Base-by-base conservation (phyloP, 2,113 vertebrate species). In the Pterophyllum scalare region DNA sequence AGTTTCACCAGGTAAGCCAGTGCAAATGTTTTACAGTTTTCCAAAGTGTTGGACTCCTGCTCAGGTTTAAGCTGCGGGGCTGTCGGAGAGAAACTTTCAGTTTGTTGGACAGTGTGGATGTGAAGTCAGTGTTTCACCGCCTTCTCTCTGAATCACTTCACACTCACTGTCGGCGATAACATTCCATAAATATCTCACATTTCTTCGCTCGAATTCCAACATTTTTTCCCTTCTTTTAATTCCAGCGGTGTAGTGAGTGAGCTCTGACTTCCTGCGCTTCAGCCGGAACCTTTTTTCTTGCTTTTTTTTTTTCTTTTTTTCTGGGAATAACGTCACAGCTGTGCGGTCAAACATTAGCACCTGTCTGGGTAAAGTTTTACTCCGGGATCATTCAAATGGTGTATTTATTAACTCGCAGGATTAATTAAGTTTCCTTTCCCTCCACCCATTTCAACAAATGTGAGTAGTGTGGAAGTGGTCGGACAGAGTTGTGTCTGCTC, bases 131-230 rank as follows among this genome's bases (percentile, higher is more conserved):
- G 0, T 79, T 75, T 61, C 24, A 14, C 79, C n/a, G 75, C 60
- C 38, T 26, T 79, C 72, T 43, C 75, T 57, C 28, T 54, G 35
- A 74, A 56, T 84, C 80, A 77, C 10, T 61, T 65, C 80, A 33
- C 82, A 2, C 60, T 87, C 57, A 24, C 88, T 46, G 82, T 57
- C 72, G 49, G 79, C 43, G 58, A 62, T n/a, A 65, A 86, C 86
- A 95, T 95, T 92, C 91, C 90, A 92, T 40, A 91, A 86, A 94
- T 95, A 87, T 93, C 57, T 93, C 80, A 58, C 92, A 94, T 95
- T 92, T 94, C 89, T 93, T 52, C 22, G 62, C 70, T 52, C 33
- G 62, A 87, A 93, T 94, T 94, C 87, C 88, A n/a, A 81, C 86
- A 84, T 92, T 94, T 92, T 59, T 26, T 1, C 3, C 24, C 9